Base-by-base conservation (phyloP, 1,140 invertebrate genomes). In the Notospermus geniculatus region DNA sequence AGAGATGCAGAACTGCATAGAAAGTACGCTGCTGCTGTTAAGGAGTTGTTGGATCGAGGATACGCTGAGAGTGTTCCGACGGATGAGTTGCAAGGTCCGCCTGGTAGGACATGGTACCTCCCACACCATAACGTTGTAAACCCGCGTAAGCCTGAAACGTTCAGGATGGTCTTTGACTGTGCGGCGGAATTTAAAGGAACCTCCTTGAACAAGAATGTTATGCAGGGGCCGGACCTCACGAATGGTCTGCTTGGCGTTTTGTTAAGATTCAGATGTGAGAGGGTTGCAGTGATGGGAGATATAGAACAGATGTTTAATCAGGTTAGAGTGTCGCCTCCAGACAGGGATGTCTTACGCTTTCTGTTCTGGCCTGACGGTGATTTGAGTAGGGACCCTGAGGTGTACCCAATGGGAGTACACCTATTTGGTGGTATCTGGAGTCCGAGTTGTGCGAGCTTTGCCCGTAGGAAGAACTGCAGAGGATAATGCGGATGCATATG, bases 161-260 rank as follows among this genome's bases (percentile, higher is more conserved):
- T 67, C 23, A 50, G 64, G 30, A 39, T 69, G 22, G 69, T 71
- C 19, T 71, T 67, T 54, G 69, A 71, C 39, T 69, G 60, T 50
- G 41, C 50, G 27, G 62, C 62, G 22, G 60, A 54, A 43, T 67
- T 56, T 52, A 9, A 59, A 32, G 70, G 68, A 32, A 61, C 52
- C 19, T 75, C 70, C 2, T 50, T 78, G 1, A 76, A 78, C 55
- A 46, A 70, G 9, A 22, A 45, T 9, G 36, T 76, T 11, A 45
- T 69, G 0, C 27, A 62, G 7, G 74, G 76, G 11, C 80, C 82
- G 5, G 74, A 74, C 57, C 55, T 84, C 0, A 80, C 82, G 64
- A 73, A 56, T 54, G 45, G 19, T 32, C 50, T 74, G 17, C 32
- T 71, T 17, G 70, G 63, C 27, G 65, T 72, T 4, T 61, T 73